Evolutionary conservation across 2,113 vertebrate genomes (phyloP), one percentile per base, ranked within the genome.

Genomic region (Hypomesus transpacificus): DNA sequence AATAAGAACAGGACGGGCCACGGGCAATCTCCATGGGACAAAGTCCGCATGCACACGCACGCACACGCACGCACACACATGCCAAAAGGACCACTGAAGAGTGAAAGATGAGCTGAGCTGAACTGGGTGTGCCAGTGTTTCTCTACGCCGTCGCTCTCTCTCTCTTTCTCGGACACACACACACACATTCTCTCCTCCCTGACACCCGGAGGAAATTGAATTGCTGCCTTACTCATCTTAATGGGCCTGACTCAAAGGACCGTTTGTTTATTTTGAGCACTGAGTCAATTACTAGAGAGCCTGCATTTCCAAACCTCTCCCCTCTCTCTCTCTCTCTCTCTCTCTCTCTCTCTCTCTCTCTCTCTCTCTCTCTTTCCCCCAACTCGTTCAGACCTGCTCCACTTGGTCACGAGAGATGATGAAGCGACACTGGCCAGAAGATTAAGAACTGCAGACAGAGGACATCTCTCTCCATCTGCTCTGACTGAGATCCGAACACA

Each of bases 141-240:
- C 39, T 46, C 9, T 46, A 46, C 39, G 5, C 39, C 9, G 39
- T 46, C 34, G 3, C 39, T 9, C 39, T 13, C 8, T 11, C 53
- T 56, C 53, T n/a, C 53, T n/a, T 14, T 56, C 53, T 56, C 53
- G 4, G 16, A 56, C 53, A 56, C 53, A 56, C 3, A 13, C 54
- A 51, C 28, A n/a, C 31, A 39, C 62, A 65, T 11, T 65, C 26
- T 65, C 34, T 65, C 34, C 28, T 31, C 53, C 46, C 46, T 61
- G 39, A 53, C 24, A 8, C 72, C 50, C 54, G 56, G 74, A 75
- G 74, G 68, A 75, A 59, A 75, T 31, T 60, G 52, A 58, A 51
- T 26, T 65, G 31, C 68, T 68, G 57, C 60, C 56, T 70, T 34
- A 58, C 67, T 75, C 77, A 67, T 79, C 64, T 66, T 62, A 70